Evolutionary conservation across 1,140 invertebrate species (phyloP), one percentile per base, ranked within the genome.

Genomic region (Lethrus apterus): DNA sequence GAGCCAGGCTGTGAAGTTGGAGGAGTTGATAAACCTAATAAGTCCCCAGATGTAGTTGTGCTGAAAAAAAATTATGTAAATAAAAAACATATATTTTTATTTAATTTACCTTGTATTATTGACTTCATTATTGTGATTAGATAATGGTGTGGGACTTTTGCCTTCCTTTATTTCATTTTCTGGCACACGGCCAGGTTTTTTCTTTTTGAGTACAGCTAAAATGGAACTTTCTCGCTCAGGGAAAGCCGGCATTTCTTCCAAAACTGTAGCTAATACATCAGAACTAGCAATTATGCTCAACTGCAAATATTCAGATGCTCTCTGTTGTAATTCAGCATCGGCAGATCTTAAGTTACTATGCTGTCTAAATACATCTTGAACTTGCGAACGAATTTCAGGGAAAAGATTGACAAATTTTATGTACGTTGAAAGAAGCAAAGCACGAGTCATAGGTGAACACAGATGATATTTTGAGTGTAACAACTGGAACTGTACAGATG

Each of bases 191-290:
- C 90, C 92, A 4, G 90, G 90, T 62, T 98, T 98, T 70, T 98
- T 97, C 71, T 98, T 97, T 71, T 99, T 99, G 53, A 99, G 78
- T 48, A 99, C 84, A 33, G 95, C 93, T 43, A 98, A 78, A 63
- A 99, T 93, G 2, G 93, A 98, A 35, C 93, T 98, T 73, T 99
- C 96, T 59, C 95, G 79, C 72, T 99, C 97, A 2, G 96, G 93
- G 72, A 99, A 99, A 34, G 96, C 94, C 38, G 97, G 97, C 97
- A 99, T 99, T 76, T 99, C 96, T 77, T 99, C 97, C 40, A 99
- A 73, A 43, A 99, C 95, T 34, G 93, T 98, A 4, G 94, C 94
- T 78, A 99, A 71, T 53, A 99, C 95, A 79, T 99, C 95, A 18
- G 90, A 84, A 34, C 93, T 93, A 8, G 95, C 93, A 44, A 98